Percentiles rank a stretch among this genome's conserved stretches.
Conservation (phyloP, 2,888 invertebrate genomes). For the Dexiosoma caninum region DNA sequence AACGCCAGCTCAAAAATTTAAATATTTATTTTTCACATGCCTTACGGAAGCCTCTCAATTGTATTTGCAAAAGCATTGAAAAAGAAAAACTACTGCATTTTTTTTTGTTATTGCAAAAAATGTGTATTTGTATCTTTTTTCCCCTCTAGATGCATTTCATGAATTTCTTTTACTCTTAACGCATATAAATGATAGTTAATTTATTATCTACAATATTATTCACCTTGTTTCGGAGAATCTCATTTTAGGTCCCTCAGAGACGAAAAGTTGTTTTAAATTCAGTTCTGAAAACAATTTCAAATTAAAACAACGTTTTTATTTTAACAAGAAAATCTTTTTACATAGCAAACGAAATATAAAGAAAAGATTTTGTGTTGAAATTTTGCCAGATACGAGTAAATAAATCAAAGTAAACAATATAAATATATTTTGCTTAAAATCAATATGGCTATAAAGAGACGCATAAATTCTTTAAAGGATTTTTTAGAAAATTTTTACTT, state of each 20-base stretch:
- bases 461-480: conserved; percentile 67
- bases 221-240: conserved; percentile 39
- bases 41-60: conserved; percentile 19
- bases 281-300: conserved; percentile 46
- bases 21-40: conserved; percentile 28
- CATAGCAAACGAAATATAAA: not conserved
- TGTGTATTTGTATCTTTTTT: conserved; percentile 1
- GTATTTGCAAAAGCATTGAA: conserved; percentile 9
- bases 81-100: not conserved
- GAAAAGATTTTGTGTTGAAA: conserved; percentile 51
- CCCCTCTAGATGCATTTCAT: conserved; percentile 34
- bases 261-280: conserved; percentile 15
- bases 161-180: conserved; percentile 50
- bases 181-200: conserved; percentile 59
- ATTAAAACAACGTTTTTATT: conserved; percentile 16
- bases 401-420: not conserved
- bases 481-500: conserved; percentile 63
- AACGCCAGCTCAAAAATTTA: not conserved
- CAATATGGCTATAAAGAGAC: conserved; percentile 67
- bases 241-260: not conserved
- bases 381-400: not conserved
- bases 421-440: too few relatives aligned
- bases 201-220: conserved; percentile 13
- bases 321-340: conserved; percentile 49
- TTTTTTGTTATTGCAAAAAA: conserved; percentile 18